phyloP scores from a whole-genome alignment of 2,888 invertebrate species.

The Ryuthela nishihirai region DNA sequence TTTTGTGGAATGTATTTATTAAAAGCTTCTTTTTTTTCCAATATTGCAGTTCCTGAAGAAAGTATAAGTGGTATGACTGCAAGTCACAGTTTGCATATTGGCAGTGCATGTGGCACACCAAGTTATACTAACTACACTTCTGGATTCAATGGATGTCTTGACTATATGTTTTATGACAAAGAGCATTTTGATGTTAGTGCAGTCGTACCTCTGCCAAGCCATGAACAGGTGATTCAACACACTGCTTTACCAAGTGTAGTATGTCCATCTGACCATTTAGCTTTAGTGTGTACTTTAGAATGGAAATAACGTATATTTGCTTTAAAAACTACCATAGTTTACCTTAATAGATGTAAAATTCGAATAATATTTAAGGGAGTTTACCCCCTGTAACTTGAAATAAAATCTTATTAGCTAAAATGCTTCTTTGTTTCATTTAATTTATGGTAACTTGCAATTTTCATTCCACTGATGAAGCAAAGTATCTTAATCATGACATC shows the following conservation, averaged over 20 bases:
- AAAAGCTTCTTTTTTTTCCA: slow-evolving; percentile 18
- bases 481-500: no score
- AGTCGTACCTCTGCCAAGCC: slow-evolving; percentile 74
- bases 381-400: no score
- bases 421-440: no score
- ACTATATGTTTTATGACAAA: slow-evolving; percentile 75
- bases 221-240: slow-evolving; percentile 68
- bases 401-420: no score
- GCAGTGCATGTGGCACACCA: slow-evolving; percentile 79
- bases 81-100: slow-evolving; percentile 61
- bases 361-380: no score
- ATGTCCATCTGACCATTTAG: slow-evolving; percentile 91
- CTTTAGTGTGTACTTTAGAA: slow-evolving; percentile 75
- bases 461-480: no score
- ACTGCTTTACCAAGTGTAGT: slow-evolving; percentile 80
- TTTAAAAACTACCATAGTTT: no score
- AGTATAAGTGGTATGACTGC: slow-evolving; percentile 62
- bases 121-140: slow-evolving; percentile 78
- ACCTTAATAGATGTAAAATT: no score
- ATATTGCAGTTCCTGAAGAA: slow-evolving; percentile 55
- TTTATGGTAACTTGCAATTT: no score
- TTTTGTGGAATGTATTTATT: background rate
- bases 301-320: no score
- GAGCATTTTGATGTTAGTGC: slow-evolving; percentile 40
- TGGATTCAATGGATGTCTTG: slow-evolving; percentile 78